Evolutionary conservation across 92 coral and sea anemone species (phyloP).

Genomic region (Parazoanthus swiftii): DNA sequence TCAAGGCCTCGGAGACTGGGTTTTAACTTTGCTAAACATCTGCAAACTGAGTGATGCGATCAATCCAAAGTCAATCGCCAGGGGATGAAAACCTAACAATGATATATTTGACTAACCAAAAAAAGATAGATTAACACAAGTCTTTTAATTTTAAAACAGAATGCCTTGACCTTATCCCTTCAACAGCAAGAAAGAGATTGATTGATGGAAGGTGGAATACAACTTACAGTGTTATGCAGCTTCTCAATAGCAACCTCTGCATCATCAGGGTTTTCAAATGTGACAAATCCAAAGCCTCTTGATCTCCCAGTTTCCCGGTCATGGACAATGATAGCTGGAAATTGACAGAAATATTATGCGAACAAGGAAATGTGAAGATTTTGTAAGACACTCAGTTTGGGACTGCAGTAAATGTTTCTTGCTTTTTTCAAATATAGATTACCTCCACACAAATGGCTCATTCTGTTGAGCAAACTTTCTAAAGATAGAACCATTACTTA

Average conservation of each 20-base stretch:
- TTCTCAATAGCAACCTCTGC: slow-evolving; percentile 33
- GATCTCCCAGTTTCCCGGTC: slow-evolving; percentile 49
- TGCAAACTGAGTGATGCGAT: too few species aligned
- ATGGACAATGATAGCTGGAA: slow-evolving; percentile 38
- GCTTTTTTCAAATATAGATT: neutral
- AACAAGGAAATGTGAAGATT: neutral
- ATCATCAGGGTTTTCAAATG: slow-evolving; percentile 46
- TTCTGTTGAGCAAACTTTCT: neutral
- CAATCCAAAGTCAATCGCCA: too few species aligned
- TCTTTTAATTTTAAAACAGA: too few species aligned
- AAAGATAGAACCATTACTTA: neutral
- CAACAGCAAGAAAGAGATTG: neutral
- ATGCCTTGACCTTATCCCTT: too few species aligned
- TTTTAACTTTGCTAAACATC: too few species aligned
- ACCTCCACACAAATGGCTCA: neutral
- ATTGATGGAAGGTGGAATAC: neutral
- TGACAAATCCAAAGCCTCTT: slow-evolving; percentile 54
- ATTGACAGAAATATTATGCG: neutral
- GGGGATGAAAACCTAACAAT: too few species aligned
- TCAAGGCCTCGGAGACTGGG: too few species aligned
- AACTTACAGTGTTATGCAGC: slow-evolving; percentile 35
- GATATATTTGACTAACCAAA: too few species aligned
- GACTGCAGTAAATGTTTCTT: too few species aligned
- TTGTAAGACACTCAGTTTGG: too few species aligned
- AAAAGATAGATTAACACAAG: too few species aligned